These are phyloP conservation scores for Mycalesis mineus DNA, from an alignment of 2,888 invertebrate genomes.

Conservation along the genomic window DNA sequence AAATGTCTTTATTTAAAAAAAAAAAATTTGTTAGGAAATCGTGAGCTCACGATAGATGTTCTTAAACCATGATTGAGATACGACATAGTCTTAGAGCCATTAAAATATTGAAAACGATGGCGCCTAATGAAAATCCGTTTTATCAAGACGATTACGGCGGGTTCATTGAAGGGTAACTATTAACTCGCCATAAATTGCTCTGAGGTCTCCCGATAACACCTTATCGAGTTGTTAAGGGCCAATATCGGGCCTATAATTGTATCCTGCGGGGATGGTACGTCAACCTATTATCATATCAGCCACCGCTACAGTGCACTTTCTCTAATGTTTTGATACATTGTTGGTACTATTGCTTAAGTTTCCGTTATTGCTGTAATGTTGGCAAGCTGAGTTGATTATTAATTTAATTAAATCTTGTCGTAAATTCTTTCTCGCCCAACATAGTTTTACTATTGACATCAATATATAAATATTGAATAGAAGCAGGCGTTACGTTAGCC, in stretches of 20 bases:
- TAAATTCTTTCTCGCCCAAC: too few relatives aligned
- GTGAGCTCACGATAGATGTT: too few relatives aligned
- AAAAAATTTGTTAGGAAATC: too few relatives aligned
- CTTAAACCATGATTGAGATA: too few relatives aligned
- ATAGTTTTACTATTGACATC: too few relatives aligned
- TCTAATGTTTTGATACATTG: constrained; percentile 31
- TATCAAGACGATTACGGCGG: constrained; percentile 33
- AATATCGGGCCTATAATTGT: constrained; percentile 65
- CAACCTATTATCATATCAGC: constrained; percentile 47
- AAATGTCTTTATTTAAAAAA: too few relatives aligned
- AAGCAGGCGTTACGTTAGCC: too few relatives aligned
- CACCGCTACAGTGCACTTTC: constrained; percentile 29
- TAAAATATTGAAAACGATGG: constrained; percentile 27
- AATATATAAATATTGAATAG: too few relatives aligned
- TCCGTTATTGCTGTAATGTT: neutral
- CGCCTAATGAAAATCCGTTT: constrained; percentile 32
- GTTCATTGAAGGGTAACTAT: constrained; percentile 61
- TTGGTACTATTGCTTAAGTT: constrained; percentile 22
- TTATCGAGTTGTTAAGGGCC: constrained; percentile 68
- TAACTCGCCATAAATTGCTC: constrained; percentile 66
- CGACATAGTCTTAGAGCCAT: constrained; percentile 10
- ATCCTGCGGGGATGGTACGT: constrained; percentile 59
- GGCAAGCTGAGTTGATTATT: too few relatives aligned
- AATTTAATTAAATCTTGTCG: too few relatives aligned
- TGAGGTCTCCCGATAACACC: constrained; percentile 63